Base-by-base conservation (phyloP, 2,888 invertebrate species). In the Synanthedon andrenaeformis region DNA sequence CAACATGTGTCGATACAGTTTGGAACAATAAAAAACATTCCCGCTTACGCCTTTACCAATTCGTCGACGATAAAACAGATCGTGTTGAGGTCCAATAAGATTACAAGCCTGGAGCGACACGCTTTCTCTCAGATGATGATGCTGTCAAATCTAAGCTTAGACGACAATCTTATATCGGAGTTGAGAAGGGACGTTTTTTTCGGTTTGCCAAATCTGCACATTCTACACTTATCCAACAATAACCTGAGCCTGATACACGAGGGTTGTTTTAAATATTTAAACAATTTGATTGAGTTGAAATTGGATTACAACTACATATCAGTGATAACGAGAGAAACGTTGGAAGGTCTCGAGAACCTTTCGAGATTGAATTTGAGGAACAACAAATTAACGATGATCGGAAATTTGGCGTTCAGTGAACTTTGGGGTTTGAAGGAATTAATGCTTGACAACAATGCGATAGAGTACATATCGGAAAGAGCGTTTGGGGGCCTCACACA, bases 201-300 rank as follows among this genome's bases (percentile, higher is more conserved):
- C 57, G 91, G 92, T 66, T 74, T 95, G 57, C 94, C 94, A 0
- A 89, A 90, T 52, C 78, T 94, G 61, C 91, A 91, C 62, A 89
- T 92, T 52, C 88, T 98, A 56, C 92, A 92, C 67, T 85, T 98
- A 56, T 95, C 96, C 62, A 93, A 93, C 68, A 98, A 98, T 78
- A 93, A 94, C 67, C 88, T 98, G 55, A 93, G 93, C 65, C 89
- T 92, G 49, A 88, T 97, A 53, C 97, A 97, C 65, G 95, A 96
- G 62, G 93, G 93, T 58, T 93, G 97, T 52, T 96, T 95, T 72
- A 90, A 90, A 60, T 91, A 93, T 59, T 82, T 95, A 66, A 89
- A 90, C 19, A 91, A 93, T 65, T 86, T 97, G 56, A 90, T 93
- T 57, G 93, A 93, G 66, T 83, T 98, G 56, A 94, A 95, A 72